phyloP scores from a whole-genome alignment of 2,888 invertebrate genomes.

The Drosophila maculinotata region DNA sequence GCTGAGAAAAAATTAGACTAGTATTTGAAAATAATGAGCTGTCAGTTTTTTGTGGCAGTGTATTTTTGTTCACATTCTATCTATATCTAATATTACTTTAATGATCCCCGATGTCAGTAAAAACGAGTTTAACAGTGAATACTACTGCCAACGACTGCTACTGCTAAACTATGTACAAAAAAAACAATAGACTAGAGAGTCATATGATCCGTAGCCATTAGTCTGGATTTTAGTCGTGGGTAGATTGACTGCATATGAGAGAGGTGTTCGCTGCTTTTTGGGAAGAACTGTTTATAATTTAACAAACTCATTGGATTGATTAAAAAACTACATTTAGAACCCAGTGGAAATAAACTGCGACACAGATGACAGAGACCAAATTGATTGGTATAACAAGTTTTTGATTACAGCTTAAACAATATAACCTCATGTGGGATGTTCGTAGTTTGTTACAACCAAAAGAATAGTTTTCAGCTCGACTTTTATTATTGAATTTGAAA shows the following conservation, averaged over 20 bases:
- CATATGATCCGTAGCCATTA: background rate
- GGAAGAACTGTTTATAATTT: background rate
- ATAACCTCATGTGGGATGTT: too few species aligned
- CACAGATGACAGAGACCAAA: too few species aligned
- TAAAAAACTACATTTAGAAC: too few species aligned
- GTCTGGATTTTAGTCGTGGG: too few species aligned
- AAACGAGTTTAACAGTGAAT: slow-evolving; percentile 4
- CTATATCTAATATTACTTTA: slow-evolving; percentile 17
- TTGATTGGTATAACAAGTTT: too few species aligned
- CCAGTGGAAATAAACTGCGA: too few species aligned
- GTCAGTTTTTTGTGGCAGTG: background rate
- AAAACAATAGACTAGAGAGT: slow-evolving; percentile 8
- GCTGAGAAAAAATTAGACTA: background rate
- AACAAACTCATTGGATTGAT: too few species aligned
- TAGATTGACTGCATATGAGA: too few species aligned
- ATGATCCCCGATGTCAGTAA: slow-evolving; percentile 15
- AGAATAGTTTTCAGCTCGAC: too few species aligned
- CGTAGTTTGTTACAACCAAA: too few species aligned
- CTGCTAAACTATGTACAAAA: background rate
- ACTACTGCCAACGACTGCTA: slow-evolving; percentile 9
- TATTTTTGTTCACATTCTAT: background rate
- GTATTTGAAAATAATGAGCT: slow-evolving; percentile 1
- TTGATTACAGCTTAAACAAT: too few species aligned
- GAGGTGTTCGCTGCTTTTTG: background rate
- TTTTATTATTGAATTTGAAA: background rate